Evolutionary conservation across 2,797 vertebrate species (phyloP).

Genomic region (Crossoptilon crossoptilon): DNA sequence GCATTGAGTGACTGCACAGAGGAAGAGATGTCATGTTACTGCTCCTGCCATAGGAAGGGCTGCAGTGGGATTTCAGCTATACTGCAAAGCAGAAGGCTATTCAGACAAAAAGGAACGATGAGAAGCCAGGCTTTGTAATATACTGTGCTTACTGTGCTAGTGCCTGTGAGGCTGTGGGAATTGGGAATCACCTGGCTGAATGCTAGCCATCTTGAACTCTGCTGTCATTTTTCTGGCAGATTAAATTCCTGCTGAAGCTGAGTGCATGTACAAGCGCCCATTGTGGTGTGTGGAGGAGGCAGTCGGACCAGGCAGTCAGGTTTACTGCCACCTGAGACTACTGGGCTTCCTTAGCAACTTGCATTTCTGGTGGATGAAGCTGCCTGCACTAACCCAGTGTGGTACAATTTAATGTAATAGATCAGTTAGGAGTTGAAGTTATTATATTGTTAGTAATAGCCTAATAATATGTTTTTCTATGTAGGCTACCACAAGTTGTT

Average conservation of each 20-base stretch:
- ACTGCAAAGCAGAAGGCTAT: slow-evolving; percentile 1
- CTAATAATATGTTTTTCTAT: background rate
- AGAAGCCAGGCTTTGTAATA: background rate
- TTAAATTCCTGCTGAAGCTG: background rate
- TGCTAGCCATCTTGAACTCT: background rate
- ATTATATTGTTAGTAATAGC: background rate
- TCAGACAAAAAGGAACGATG: background rate
- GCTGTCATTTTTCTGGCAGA: background rate
- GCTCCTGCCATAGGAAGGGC: background rate
- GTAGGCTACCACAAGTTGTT: background rate
- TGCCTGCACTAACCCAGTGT: background rate
- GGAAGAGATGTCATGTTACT: background rate
- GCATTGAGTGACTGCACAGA: background rate
- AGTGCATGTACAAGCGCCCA: background rate
- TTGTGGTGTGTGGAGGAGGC: background rate
- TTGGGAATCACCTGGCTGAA: background rate
- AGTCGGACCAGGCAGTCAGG: background rate
- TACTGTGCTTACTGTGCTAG: background rate
- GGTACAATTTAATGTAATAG: background rate
- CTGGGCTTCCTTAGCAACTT: background rate
- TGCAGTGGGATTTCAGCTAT: background rate
- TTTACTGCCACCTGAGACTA: background rate
- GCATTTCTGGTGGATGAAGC: background rate
- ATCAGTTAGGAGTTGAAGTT: background rate
- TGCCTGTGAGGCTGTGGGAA: background rate